These are phyloP conservation scores for Synergus itoensis DNA, from an alignment of 2,888 invertebrate species.

Conservation along the genomic window DNA sequence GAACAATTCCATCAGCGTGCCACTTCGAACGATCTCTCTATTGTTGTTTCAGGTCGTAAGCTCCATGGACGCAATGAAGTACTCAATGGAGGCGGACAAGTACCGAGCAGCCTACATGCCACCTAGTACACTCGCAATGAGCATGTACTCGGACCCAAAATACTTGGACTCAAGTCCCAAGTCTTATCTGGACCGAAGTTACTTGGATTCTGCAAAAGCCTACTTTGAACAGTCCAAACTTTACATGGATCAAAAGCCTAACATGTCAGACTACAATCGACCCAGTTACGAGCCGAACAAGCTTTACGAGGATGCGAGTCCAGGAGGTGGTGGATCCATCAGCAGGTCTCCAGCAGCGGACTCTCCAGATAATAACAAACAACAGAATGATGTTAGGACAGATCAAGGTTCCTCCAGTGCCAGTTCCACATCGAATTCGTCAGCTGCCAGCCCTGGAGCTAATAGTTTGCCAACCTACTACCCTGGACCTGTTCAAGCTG, in stretches of 20 bases:
- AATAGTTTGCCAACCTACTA: constrained; percentile 75
- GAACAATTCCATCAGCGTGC: constrained; percentile 18
- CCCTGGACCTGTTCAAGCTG: constrained; percentile 71
- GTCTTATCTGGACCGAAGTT: constrained; percentile 82
- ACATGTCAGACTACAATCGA: constrained; percentile 84
- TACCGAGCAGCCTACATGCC: constrained; percentile 86
- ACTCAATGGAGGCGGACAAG: constrained; percentile 88
- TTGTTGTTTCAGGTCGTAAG: constrained; percentile 83
- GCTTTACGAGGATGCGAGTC: constrained; percentile 80
- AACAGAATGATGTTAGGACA: constrained; percentile 65
- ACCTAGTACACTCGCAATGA: constrained; percentile 82
- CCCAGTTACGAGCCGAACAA: constrained; percentile 84
- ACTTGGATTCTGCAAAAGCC: constrained; percentile 88
- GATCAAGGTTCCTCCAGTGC: constrained; percentile 71
- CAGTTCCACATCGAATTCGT: constrained; percentile 80
- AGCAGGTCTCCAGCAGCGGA: constrained; percentile 80
- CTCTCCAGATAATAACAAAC: constrained; percentile 78
- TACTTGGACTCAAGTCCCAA: constrained; percentile 81
- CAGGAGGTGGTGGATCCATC: constrained; percentile 76
- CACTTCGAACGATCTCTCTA: constrained; percentile 28
- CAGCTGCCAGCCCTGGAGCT: constrained; percentile 81
- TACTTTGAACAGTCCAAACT: constrained; percentile 85
- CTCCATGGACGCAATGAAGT: constrained; percentile 89
- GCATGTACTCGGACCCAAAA: constrained; percentile 87
- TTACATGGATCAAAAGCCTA: constrained; percentile 84